These are phyloP conservation scores for Ostrea denselamellosa DNA, from an alignment of 1,140 invertebrate genomes.

Conservation along the genomic window DNA sequence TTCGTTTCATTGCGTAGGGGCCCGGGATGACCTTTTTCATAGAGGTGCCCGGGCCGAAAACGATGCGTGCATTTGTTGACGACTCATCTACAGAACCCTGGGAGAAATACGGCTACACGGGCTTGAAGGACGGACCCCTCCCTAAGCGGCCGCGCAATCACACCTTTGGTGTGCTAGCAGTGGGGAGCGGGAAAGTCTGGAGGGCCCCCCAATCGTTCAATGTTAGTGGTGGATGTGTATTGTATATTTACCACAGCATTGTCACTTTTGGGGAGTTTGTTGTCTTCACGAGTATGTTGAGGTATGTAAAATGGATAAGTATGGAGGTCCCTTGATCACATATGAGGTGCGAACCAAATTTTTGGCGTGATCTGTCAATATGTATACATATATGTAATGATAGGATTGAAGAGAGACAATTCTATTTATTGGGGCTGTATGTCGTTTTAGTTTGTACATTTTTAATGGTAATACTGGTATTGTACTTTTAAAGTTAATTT, in stretches of 20 bases:
- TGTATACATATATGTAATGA: no score
- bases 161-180: slow-evolving; percentile 14
- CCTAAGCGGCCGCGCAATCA: slow-evolving; percentile 10
- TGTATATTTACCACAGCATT: not conserved
- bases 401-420: no score
- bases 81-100: not conserved
- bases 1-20: not conserved
- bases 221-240: not conserved
- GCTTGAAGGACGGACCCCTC: slow-evolving; percentile 25
- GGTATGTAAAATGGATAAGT: not conserved
- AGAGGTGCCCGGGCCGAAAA: slow-evolving; percentile 3
- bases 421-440: no score
- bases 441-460: no score
- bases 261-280: not conserved
- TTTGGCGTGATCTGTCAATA: no score
- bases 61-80: not conserved
- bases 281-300: not conserved
- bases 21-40: slow-evolving; percentile 7
- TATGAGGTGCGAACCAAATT: no score
- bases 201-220: slow-evolving; percentile 8
- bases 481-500: no score
- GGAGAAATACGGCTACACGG: slow-evolving; percentile 19
- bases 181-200: not conserved
- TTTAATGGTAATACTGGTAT: no score
- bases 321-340: no score